Percentiles rank a stretch among this genome's conserved stretches.
These are phyloP conservation scores for Holcopasites calliopsidis DNA, from an alignment of 1,140 invertebrate species.

Conservation along the genomic window DNA sequence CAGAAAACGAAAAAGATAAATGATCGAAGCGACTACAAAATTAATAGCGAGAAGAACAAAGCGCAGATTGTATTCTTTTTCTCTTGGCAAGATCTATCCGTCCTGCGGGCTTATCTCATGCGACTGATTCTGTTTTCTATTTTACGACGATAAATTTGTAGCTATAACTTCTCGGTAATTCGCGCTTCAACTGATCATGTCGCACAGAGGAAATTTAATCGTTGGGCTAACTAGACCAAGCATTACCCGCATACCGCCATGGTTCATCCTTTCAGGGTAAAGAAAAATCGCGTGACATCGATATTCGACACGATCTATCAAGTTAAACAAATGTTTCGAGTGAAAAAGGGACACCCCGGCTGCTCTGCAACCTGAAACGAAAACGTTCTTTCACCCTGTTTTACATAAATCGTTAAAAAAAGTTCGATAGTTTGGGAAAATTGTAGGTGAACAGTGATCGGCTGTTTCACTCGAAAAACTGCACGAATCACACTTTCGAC, in stretches of 20 bases:
- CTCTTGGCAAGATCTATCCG: constrained; percentile 33
- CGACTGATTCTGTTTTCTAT: not conserved
- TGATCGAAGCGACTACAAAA: not conserved
- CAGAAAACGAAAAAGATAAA: constrained; percentile 1
- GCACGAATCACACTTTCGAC: constrained; percentile 15
- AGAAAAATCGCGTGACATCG: constrained; percentile 1
- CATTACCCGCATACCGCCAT: constrained; percentile 61
- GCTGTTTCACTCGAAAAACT: constrained; percentile 16
- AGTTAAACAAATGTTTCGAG: not conserved
- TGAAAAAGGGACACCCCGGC: not conserved
- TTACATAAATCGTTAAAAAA: not conserved
- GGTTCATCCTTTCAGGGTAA: constrained; percentile 54
- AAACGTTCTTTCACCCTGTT: constrained; percentile 2
- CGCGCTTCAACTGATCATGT: too few relatives aligned
- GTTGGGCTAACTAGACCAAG: constrained; percentile 62
- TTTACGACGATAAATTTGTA: not conserved
- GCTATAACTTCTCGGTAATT: not conserved
- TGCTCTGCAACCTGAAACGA: constrained; percentile 14
- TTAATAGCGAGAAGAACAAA: not conserved
- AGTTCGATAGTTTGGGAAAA: not conserved
- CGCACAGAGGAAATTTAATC: constrained; percentile 39
- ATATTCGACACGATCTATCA: not conserved
- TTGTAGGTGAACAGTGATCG: not conserved
- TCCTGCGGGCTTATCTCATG: constrained; percentile 1
- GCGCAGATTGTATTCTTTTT: not conserved